A percentile compares a stretch with the other conserved stretches of the same genome.
phyloP scores from a whole-genome alignment of 37 sponge, comb jelly and placozoan species.

The Crambe crambe region DNA sequence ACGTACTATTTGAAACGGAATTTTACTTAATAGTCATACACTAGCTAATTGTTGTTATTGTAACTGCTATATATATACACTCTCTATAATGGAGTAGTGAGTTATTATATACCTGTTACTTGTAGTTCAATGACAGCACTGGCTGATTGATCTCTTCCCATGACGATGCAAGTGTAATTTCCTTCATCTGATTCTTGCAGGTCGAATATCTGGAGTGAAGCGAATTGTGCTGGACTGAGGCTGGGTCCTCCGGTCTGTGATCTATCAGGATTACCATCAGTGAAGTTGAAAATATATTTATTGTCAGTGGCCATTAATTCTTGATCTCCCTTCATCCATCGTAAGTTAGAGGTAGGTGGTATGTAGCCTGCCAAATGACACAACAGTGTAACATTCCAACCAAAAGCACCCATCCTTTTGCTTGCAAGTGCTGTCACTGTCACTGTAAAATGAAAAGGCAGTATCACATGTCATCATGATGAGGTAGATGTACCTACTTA shows the following conservation, averaged over 20 bases:
- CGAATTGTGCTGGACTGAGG: not conserved
- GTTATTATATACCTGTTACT: not conserved
- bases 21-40: constrained; percentile 4
- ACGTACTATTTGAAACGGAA: constrained; percentile 24
- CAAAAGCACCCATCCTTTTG: not conserved
- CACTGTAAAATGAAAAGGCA: not conserved
- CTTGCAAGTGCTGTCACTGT: not conserved
- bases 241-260: constrained; percentile 14
- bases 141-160: constrained; percentile 13
- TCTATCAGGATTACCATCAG: not conserved
- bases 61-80: not conserved
- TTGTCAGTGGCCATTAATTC: not conserved
- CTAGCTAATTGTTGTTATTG: not conserved
- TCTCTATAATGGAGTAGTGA: not conserved
- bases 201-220: constrained; percentile 27
- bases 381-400: constrained; percentile 2
- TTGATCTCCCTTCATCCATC: constrained; percentile 27
- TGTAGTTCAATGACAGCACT: constrained; percentile 15
- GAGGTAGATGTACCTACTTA: not conserved
- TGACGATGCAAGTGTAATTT: constrained; percentile 41
- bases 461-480: not conserved
- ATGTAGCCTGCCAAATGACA: constrained; percentile 55
- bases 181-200: constrained; percentile 41
- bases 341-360: constrained; percentile 22
- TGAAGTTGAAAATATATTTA: constrained; percentile 10